phyloP scores from a whole-genome alignment of 2,797 vertebrate genomes.

The Nannoperca australis region DNA sequence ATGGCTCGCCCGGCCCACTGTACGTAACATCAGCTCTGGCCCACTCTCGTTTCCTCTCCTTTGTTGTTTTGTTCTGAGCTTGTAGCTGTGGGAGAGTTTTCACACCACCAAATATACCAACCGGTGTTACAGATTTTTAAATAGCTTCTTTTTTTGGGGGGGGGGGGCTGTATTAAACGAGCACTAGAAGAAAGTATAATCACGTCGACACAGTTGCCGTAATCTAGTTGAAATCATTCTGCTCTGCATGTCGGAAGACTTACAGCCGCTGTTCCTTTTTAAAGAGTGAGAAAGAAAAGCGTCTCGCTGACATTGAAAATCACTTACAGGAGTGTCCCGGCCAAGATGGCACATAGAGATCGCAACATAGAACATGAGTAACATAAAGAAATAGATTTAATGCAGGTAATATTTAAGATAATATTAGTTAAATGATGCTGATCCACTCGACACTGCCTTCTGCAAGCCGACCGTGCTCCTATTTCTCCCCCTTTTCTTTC shows the following conservation, averaged over 20 bases:
- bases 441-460: neutral
- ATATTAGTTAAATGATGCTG: neutral
- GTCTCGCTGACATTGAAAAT: neutral
- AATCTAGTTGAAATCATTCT: neutral
- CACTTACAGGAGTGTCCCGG: neutral
- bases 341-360: neutral
- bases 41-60: slow-evolving; percentile 34
- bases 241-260: neutral
- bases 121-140: neutral
- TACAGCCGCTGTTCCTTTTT: neutral
- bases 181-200: neutral
- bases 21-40: slow-evolving; percentile 25
- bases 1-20: slow-evolving; percentile 40
- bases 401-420: neutral
- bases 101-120: slow-evolving; percentile 3
- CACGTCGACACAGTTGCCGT: neutral
- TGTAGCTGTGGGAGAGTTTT: slow-evolving; percentile 28
- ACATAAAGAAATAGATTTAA: neutral
- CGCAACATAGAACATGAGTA: neutral
- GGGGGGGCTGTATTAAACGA: neutral
- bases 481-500: neutral
- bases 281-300: neutral
- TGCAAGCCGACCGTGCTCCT: neutral
- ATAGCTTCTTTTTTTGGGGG: slow-evolving; percentile 21
- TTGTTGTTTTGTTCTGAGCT: slow-evolving; percentile 33